Evolutionary conservation across 2,113 vertebrate species (phyloP).

Genomic region (Origma solitaria): DNA sequence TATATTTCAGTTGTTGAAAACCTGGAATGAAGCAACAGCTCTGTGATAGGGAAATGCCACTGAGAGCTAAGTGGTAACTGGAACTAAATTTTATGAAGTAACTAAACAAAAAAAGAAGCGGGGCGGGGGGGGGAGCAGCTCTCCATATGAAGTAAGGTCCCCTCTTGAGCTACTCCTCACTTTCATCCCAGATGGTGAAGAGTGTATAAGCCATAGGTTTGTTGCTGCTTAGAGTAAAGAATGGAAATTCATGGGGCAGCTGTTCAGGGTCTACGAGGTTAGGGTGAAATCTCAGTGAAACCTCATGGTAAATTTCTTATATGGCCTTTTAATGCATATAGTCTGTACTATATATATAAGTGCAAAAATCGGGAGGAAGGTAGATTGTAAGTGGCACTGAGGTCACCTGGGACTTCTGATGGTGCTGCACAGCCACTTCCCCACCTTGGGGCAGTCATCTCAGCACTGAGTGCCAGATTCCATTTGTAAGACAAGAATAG

Average conservation of each 20-base stretch:
- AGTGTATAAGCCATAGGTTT: not conserved
- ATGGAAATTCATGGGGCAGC: not conserved
- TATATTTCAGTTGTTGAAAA: conserved; percentile 53
- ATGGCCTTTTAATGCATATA: not conserved
- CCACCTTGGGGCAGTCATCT: not conserved
- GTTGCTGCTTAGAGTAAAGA: not conserved
- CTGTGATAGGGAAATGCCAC: conserved; percentile 19
- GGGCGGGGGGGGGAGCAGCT: accelerated
- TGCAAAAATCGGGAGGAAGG: not conserved
- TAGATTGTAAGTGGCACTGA: not conserved
- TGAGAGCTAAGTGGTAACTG: conserved; percentile 4
- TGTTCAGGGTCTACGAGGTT: not conserved
- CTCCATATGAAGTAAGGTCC: not conserved
- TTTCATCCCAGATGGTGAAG: not conserved
- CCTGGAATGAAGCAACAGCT: conserved; percentile 31
- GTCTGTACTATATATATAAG: not conserved
- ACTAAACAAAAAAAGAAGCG: not conserved
- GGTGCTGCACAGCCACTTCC: not conserved
- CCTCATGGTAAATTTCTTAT: not conserved
- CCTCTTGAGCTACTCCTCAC: not conserved
- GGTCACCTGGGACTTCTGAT: not conserved
- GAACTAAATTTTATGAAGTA: conserved; percentile 9
- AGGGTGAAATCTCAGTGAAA: not conserved
- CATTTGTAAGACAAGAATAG: not conserved
- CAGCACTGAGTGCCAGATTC: not conserved